Percentiles rank a stretch among this genome's conserved stretches.
These are phyloP conservation scores for Aromia moschata DNA, from an alignment of 2,888 invertebrate species.

Conservation along the genomic window DNA sequence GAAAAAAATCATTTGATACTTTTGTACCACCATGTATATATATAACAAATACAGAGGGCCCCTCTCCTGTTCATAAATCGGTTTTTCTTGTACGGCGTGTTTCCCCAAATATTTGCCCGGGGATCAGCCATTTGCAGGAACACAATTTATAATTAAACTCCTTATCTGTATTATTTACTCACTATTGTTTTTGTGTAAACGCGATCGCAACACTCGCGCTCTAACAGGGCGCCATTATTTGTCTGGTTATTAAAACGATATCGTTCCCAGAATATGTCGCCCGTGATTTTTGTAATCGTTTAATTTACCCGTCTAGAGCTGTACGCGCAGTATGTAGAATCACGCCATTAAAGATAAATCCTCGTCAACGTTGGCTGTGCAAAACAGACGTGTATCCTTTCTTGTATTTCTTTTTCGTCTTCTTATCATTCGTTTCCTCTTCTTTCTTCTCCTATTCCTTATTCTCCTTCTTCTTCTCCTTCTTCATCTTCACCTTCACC, in stretches of 20 bases:
- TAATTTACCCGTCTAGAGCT: not conserved
- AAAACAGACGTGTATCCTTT: too few species aligned
- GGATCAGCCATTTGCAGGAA: conserved; percentile 7
- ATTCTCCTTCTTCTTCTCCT: too few species aligned
- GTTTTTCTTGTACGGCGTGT: conserved; percentile 9
- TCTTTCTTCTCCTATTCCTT: too few species aligned
- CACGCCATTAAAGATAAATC: too few species aligned
- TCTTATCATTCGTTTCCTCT: too few species aligned
- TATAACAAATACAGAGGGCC: too few species aligned
- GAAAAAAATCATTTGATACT: too few species aligned
- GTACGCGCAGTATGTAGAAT: too few species aligned
- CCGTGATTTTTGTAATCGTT: not conserved
- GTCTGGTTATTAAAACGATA: conserved; percentile 18
- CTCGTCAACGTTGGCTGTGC: too few species aligned
- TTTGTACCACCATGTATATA: too few species aligned
- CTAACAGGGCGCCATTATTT: not conserved
- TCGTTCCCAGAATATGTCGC: conserved; percentile 1
- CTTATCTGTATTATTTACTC: conserved; percentile 14
- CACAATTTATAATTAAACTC: conserved; percentile 18
- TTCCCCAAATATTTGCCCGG: conserved; percentile 17
- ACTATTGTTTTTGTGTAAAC: conserved; percentile 11
- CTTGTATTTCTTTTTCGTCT: too few species aligned
- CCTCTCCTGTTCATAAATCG: not conserved
- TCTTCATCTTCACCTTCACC: too few species aligned
- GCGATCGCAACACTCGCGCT: not conserved